Base-by-base conservation (phyloP, 2,113 vertebrate species). In the Pseudolaguvia tuberculata region DNA sequence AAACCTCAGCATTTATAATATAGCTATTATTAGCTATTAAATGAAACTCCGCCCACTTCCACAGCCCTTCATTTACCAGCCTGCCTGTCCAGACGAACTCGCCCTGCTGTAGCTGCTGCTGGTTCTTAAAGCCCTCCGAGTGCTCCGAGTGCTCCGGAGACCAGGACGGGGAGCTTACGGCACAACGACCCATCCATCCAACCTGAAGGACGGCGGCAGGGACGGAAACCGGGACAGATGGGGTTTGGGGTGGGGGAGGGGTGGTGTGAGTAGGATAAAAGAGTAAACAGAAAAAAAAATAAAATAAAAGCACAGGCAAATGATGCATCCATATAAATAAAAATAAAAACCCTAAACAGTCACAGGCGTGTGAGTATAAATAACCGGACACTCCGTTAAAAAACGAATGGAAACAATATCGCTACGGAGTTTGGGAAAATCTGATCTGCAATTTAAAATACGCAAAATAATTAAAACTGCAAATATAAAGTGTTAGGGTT, bases 11-110 rank as follows among this genome's bases (percentile, higher is more conserved):
- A 35, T n/a, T n/a, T n/a, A n/a, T n/a, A n/a, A n/a, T n/a, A n/a
- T n/a, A n/a, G n/a, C n/a, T n/a, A n/a, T n/a, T n/a, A n/a, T n/a
- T n/a, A n/a, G n/a, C n/a, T 35, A 35, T 35, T 35, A 35, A 35
- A 42, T 42, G 14, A 29, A 67, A 51, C 48, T 72, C 50, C 39
- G 45, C 77, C 70, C 57, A 57, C 74, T 11, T 21, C 61, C 58
- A 42, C 92, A 88, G 83, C 83, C 85, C 88, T 89, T 92, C 89
- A 94, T 97, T 97, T 95, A 95, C 94, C 97, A 95, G 93, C 96
- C 92, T 97, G 90, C 94, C 91, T 93, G 91, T 96, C 96, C 96
- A 99, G 84, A 95, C 88, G 88, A 91, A 89, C 88, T 90, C 92
- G 89, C 92, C 93, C 82, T 90, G 86, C 88, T 89, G 86, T 88